Conservation (phyloP, 2,888 invertebrate genomes). For the Apamea crenata region DNA sequence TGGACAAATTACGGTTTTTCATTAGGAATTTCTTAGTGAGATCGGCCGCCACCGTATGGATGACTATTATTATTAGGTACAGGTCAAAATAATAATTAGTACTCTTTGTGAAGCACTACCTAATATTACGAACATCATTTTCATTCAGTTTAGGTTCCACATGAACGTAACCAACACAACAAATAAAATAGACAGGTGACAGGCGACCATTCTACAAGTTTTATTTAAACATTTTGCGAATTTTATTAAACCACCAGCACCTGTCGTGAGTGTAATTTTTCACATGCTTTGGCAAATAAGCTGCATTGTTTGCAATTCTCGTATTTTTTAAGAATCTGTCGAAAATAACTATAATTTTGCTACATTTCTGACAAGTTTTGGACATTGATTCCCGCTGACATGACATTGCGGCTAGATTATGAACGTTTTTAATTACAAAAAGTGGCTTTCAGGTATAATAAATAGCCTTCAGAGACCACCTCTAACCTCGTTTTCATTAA, state of each 20-base stretch:
- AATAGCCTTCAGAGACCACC: background rate
- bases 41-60: too few species aligned
- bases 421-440: background rate
- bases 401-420: too few species aligned
- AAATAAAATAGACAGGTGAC: background rate
- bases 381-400: background rate
- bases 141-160: too few species aligned
- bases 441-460: background rate
- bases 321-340: background rate
- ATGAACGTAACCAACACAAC: background rate
- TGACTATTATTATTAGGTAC: too few species aligned
- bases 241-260: background rate
- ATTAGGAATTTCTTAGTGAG: too few species aligned
- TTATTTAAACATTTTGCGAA: background rate
- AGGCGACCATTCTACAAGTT: background rate
- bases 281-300: background rate
- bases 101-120: too few species aligned
- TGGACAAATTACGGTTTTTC: too few species aligned
- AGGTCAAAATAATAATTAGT: too few species aligned
- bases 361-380: background rate
- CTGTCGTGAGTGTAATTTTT: background rate
- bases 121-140: too few species aligned
- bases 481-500: background rate
- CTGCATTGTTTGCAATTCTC: background rate
- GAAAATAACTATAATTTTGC: background rate